Evolutionary conservation across 2,888 invertebrate species (phyloP), one percentile per base, ranked within the genome.

Genomic region (Oxystoma pomonae): DNA sequence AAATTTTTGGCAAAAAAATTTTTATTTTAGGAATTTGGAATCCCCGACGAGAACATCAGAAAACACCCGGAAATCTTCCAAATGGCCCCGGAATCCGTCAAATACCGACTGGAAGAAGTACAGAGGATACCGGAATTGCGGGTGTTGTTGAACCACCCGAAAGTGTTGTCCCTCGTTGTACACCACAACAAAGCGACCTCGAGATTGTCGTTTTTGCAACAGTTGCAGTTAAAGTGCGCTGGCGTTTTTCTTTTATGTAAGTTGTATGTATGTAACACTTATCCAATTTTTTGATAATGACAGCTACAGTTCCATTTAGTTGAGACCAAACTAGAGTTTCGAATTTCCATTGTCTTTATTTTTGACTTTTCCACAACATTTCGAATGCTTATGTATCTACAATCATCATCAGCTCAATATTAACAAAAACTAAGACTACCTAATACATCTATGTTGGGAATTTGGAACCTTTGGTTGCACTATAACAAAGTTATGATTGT

Each of bases 61-160:
- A 81, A 77, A 35, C 84, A 83, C 70, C 77, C 87, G 22, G 83
- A 83, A 68, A 79, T 90, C 1, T 85, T 87, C 58, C 83, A 84
- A 1, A 78, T 90, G 71, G 78, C 82, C 0, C 81, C 87, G 0
- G 79, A 83, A 20, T 86, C 87, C 0, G 83, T 91, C 0, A 73
- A 81, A 17, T 75, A 82, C 50, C 81, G 90, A 5, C 75, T 91
- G 1, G 76, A 83, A 0, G 83, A 85, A 65, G 75, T 91, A 0
- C 78, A 81, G 55, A 79, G 77, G 22, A 79, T 83, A 20, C 86
- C 87, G 35, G 87, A 90, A 71, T 85, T 89, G 66, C 77, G 83
- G 71, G 81, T 87, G 0, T 76, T 90, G 20, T 78, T 81, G 16
- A 81, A 83, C 9, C 86, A 90, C 80, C 86, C 87, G 1, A 82